Percentiles rank a stretch among this genome's conserved stretches.
phyloP scores from a whole-genome alignment of 1,140 invertebrate genomes.

The Drosophila littoralis region DNA sequence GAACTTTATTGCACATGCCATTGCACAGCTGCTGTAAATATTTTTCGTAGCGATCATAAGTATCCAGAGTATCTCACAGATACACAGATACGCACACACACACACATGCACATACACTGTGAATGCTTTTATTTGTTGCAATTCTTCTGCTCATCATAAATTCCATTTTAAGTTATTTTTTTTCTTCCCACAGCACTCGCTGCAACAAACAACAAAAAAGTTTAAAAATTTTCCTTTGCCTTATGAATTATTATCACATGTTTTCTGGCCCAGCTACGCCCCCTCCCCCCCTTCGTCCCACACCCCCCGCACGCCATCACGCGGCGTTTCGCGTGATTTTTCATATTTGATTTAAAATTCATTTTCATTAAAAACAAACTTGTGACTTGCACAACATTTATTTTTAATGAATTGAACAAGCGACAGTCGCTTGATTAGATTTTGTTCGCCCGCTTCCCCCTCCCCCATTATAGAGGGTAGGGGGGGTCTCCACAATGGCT shows the following conservation, averaged over 20 bases:
- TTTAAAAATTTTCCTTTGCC: slow-evolving; percentile 9
- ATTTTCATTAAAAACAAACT: slow-evolving; percentile 1
- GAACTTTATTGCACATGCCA: slow-evolving; percentile 68
- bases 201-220: slow-evolving; percentile 2
- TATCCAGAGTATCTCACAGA: slow-evolving; percentile 17
- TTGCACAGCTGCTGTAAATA: slow-evolving; percentile 68
- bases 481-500: too few species aligned
- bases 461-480: too few species aligned
- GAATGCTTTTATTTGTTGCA: slow-evolving; percentile 8
- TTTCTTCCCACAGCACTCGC: background rate
- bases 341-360: slow-evolving; percentile 5
- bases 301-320: background rate
- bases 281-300: background rate
- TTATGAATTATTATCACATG: slow-evolving; percentile 12
- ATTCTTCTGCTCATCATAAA: slow-evolving; percentile 15
- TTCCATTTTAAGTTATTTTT: slow-evolving; percentile 4
- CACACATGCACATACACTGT: background rate
- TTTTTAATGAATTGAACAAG: background rate
- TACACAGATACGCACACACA: background rate
- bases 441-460: background rate
- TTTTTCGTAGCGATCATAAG: slow-evolving; percentile 57
- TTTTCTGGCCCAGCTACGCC: background rate
- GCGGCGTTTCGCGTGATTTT: slow-evolving; percentile 1
- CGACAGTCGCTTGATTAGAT: background rate
- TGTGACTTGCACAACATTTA: slow-evolving; percentile 1